Conservation (phyloP, 2,113 vertebrate genomes). For the Pelecanoides urinatrix region DNA sequence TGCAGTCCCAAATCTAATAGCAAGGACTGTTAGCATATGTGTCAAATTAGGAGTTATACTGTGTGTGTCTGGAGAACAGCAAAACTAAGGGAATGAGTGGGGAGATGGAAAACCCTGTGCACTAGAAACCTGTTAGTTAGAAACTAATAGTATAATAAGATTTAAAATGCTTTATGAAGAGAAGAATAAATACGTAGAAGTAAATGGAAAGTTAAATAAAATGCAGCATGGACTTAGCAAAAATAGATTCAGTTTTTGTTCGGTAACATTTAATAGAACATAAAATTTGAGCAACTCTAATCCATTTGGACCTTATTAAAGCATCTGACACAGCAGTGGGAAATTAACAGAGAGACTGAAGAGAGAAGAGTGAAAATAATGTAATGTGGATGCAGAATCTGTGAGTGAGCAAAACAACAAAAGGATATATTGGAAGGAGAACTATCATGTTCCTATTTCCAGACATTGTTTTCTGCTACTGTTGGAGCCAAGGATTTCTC, state of each 20-base stretch:
- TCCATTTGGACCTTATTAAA: background rate
- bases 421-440: background rate
- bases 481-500: background rate
- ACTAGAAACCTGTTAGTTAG: background rate
- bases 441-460: background rate
- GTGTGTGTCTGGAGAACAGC: background rate
- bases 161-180: background rate
- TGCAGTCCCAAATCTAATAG: background rate
- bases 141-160: background rate
- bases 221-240: background rate
- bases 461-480: background rate
- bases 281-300: background rate
- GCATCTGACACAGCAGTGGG: background rate
- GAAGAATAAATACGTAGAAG: background rate
- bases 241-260: background rate
- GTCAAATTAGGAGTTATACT: background rate
- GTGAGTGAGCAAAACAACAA: background rate
- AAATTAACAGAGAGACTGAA: background rate
- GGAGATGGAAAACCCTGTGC: background rate
- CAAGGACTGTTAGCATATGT: background rate
- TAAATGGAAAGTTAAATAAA: background rate
- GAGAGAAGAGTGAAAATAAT: background rate
- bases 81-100: background rate
- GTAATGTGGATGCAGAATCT: background rate
- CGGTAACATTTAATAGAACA: background rate